Conservation (phyloP, 2,888 invertebrate species). For the Oscheius sp. region DNA sequence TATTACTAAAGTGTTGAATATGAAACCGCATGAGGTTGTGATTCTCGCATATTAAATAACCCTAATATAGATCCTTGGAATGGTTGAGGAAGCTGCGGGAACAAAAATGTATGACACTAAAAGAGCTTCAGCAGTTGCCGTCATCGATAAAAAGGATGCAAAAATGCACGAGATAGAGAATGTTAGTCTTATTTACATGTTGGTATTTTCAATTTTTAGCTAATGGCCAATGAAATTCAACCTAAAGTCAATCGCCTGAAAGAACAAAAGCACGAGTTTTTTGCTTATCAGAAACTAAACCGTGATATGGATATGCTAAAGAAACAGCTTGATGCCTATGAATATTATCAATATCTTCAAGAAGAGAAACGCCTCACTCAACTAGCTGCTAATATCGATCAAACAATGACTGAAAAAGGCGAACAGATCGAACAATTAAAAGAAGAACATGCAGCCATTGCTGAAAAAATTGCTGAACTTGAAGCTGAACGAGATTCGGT, state of each 20-base stretch:
- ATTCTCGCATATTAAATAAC: not conserved
- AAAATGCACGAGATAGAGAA: slow-evolving; percentile 84
- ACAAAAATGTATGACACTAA: slow-evolving; percentile 96
- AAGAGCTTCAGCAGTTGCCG: slow-evolving; percentile 85
- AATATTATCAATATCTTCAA: slow-evolving; percentile 17
- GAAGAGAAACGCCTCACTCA: not conserved
- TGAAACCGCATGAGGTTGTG: slow-evolving; percentile 92
- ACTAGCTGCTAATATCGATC: not conserved
- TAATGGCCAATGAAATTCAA: slow-evolving; percentile 85
- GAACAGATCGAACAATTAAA: slow-evolving; percentile 50
- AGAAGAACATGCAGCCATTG: slow-evolving; percentile 34
- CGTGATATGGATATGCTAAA: slow-evolving; percentile 26
- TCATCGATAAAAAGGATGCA: slow-evolving; percentile 90
- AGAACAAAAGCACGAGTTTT: slow-evolving; percentile 83
- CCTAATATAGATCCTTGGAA: slow-evolving; percentile 83
- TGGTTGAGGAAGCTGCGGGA: slow-evolving; percentile 99
- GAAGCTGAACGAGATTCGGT: slow-evolving; percentile 30
- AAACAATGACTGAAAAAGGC: not conserved
- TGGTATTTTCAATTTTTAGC: slow-evolving; percentile 70
- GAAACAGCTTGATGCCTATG: slow-evolving; percentile 24
- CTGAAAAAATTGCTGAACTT: slow-evolving; percentile 38
- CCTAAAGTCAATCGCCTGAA: slow-evolving; percentile 88
- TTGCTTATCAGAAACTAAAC: slow-evolving; percentile 18
- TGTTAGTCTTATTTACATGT: slow-evolving; percentile 9
- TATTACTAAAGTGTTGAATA: slow-evolving; percentile 97